These are phyloP conservation scores for Muricea muricata DNA, from an alignment of 92 coral and sea anemone genomes.

Conservation along the genomic window DNA sequence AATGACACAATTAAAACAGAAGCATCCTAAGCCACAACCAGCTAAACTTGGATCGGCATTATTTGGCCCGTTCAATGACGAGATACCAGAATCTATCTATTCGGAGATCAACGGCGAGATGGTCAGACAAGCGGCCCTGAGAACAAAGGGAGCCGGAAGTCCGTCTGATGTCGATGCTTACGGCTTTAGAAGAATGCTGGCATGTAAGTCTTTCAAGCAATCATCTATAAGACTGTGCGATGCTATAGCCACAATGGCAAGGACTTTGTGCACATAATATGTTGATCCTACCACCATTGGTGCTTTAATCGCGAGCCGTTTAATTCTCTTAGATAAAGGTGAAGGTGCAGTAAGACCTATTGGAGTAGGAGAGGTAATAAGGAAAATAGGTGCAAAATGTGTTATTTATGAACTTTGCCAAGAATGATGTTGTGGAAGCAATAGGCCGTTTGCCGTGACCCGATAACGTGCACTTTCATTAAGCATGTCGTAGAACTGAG, in stretches of 20 bases:
- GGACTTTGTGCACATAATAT: constrained; percentile 51
- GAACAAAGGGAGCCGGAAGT: constrained; percentile 65
- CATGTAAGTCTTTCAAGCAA: constrained; percentile 55
- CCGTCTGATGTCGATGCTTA: constrained; percentile 53
- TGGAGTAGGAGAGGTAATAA: constrained; percentile 33
- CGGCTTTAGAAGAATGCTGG: constrained; percentile 61
- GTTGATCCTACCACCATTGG: constrained; percentile 50
- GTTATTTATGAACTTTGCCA: constrained; percentile 56
- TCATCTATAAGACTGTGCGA: constrained; percentile 44
- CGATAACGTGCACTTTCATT: no score
- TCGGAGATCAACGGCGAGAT: constrained; percentile 50
- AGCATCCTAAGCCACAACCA: constrained; percentile 51
- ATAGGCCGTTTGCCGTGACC: no score
- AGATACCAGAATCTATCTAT: constrained; percentile 51
- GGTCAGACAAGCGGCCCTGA: constrained; percentile 56
- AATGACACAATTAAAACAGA: constrained; percentile 45
- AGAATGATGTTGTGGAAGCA: constrained; percentile 46
- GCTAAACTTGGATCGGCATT: constrained; percentile 20
- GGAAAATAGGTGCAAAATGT: constrained; percentile 38
- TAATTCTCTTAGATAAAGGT: constrained; percentile 48
- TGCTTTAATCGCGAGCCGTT: constrained; percentile 26
- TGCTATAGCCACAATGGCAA: constrained; percentile 56
- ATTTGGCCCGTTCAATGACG: constrained; percentile 58
- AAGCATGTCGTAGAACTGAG: no score
- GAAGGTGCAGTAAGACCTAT: constrained; percentile 47